phyloP scores from a whole-genome alignment of 2,113 vertebrate genomes.

The Lagopus leucura region DNA sequence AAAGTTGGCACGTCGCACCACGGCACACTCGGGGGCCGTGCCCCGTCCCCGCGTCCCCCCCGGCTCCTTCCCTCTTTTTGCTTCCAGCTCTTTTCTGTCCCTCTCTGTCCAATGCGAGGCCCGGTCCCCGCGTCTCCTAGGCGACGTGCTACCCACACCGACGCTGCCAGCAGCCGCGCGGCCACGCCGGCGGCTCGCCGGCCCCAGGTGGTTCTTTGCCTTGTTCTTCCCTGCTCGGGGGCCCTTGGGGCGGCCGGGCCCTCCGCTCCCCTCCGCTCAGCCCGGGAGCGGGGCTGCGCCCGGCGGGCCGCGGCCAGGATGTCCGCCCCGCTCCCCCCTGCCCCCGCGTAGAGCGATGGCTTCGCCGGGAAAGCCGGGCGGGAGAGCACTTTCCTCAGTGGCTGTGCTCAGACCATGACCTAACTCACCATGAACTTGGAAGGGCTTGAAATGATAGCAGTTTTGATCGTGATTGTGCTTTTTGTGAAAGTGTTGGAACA shows the following conservation, averaged over 20 bases:
- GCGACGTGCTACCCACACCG: slow-evolving; percentile 73
- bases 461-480: slow-evolving; percentile 93
- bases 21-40: neutral
- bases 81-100: neutral
- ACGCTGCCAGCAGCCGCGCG: neutral
- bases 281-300: slow-evolving; percentile 51
- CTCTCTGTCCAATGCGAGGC: slow-evolving; percentile 23
- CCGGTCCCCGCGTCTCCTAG: slow-evolving; percentile 75
- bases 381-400: slow-evolving; percentile 73
- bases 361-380: slow-evolving; percentile 76
- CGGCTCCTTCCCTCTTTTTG: neutral
- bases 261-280: neutral
- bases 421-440: slow-evolving; percentile 94
- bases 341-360: slow-evolving; percentile 83
- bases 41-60: neutral
- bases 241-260: slow-evolving; percentile 28
- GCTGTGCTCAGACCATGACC: slow-evolving; percentile 85
- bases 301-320: slow-evolving; percentile 47
- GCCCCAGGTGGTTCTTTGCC: neutral
- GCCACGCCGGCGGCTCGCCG: neutral
- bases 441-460: slow-evolving; percentile 98
- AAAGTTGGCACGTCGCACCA: neutral
- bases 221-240: neutral
- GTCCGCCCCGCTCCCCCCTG: slow-evolving; percentile 5
- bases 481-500: slow-evolving; percentile 98